Evolutionary conservation across 2,888 invertebrate species (phyloP).

Genomic region (Nasonia oneida): DNA sequence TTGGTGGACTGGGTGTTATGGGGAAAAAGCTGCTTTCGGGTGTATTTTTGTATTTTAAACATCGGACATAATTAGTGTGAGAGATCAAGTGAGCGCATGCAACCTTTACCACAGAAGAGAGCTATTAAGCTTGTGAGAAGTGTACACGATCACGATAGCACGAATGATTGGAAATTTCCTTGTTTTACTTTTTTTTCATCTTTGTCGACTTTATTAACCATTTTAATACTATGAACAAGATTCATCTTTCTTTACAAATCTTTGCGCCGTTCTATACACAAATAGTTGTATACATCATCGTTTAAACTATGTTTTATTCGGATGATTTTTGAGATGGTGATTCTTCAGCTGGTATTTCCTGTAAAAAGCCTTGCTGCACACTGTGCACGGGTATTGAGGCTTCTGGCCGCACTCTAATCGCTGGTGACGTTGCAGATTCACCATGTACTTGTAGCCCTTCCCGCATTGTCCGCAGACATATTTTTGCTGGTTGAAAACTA

Average conservation of each 20-base stretch:
- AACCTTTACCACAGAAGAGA: not conserved
- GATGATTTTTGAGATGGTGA: slow-evolving; percentile 10
- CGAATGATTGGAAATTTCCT: no score
- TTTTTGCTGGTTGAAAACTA: slow-evolving; percentile 64
- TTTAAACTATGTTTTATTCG: no score
- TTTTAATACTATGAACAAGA: not conserved
- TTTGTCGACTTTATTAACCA: not conserved
- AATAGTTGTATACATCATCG: no score
- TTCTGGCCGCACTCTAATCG: slow-evolving; percentile 65
- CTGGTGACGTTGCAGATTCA: slow-evolving; percentile 74
- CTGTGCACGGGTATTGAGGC: not conserved
- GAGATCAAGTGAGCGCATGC: not conserved
- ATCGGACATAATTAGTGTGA: not conserved
- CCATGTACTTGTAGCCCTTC: slow-evolving; percentile 77
- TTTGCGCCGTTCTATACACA: no score
- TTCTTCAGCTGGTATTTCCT: slow-evolving; percentile 30
- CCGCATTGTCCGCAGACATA: slow-evolving; percentile 78
- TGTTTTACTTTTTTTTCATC: not conserved
- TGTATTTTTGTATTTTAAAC: not conserved
- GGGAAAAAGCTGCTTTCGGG: no score
- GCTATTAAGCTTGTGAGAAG: not conserved
- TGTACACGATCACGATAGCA: no score
- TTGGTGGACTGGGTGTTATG: not conserved
- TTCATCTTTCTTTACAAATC: not conserved
- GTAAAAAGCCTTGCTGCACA: slow-evolving; percentile 31